Evolutionary conservation across 2,888 invertebrate species (phyloP).

Genomic region (Emmelina monodactyla): DNA sequence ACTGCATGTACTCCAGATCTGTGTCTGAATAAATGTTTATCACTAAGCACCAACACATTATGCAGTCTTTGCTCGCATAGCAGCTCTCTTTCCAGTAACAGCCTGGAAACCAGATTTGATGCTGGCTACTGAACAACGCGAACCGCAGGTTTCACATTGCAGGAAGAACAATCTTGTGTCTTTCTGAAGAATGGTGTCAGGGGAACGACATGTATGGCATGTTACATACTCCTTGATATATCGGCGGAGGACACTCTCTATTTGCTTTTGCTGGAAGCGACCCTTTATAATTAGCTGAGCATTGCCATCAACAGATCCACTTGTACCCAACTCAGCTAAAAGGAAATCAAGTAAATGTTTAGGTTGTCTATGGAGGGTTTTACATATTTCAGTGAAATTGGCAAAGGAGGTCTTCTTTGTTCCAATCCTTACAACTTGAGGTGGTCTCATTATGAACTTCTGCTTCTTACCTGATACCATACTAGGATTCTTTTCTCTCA

Average conservation of each 20-base stretch:
- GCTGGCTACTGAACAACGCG: conserved; percentile 98
- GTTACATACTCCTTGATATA: conserved; percentile 99
- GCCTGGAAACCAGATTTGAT: conserved; percentile 99
- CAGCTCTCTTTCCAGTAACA: conserved; percentile 97
- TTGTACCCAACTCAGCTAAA: conserved; percentile 97
- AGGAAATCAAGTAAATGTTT: conserved; percentile 98
- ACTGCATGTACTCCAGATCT: conserved; percentile 50
- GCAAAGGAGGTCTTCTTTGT: conserved; percentile 99
- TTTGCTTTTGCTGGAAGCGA: conserved; percentile 99
- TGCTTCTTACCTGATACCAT: conserved; percentile 99
- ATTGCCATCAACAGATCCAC: conserved; percentile 98
- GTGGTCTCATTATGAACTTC: conserved; percentile 98
- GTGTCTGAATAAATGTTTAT: conserved; percentile 46
- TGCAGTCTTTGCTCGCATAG: conserved; percentile 94
- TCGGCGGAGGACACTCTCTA: conserved; percentile 97
- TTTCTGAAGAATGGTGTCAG: conserved; percentile 98
- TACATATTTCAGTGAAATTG: conserved; percentile 95
- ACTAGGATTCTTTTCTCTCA: conserved; percentile 98
- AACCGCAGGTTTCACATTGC: conserved; percentile 98
- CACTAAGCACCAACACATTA: conserved; percentile 63
- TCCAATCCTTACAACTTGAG: conserved; percentile 96
- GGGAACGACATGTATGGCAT: conserved; percentile 99
- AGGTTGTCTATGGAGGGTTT: conserved; percentile 88
- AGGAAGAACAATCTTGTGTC: conserved; percentile 99
- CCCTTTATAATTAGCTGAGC: conserved; percentile 99